Evolutionary conservation across 2,113 vertebrate species (phyloP).

Genomic region (Odobenus rosmarus): DNA sequence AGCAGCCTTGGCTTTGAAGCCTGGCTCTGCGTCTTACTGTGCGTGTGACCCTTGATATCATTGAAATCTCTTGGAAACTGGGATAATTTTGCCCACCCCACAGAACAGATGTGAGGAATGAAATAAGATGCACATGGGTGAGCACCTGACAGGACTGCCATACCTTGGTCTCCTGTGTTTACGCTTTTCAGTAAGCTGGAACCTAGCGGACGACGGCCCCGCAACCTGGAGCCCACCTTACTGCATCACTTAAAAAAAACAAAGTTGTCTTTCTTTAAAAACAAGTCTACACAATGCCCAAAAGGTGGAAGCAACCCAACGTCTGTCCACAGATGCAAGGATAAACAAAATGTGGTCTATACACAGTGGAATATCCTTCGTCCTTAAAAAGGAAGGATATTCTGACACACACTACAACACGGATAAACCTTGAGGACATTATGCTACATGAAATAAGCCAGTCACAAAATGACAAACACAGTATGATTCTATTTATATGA

Average conservation of each 20-base stretch:
- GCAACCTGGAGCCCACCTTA: background rate
- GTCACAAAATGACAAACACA: background rate
- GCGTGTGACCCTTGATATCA: background rate
- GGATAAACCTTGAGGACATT: background rate
- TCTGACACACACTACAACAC: background rate
- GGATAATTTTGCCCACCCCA: background rate
- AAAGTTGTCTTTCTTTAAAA: background rate
- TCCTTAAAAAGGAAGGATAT: background rate
- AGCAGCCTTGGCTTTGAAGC: background rate
- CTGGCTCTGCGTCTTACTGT: background rate
- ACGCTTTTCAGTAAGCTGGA: background rate
- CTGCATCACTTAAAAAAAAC: background rate
- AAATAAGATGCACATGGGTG: accelerated
- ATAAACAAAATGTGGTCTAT: background rate
- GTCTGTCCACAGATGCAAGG: background rate
- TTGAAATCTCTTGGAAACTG: background rate
- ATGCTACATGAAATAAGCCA: background rate
- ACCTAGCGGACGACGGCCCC: background rate
- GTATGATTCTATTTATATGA: background rate
- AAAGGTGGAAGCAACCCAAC: background rate
- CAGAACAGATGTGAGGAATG: background rate
- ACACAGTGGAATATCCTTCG: background rate
- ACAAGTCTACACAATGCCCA: background rate
- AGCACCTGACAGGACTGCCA: background rate
- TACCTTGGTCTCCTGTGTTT: background rate